Percentiles rank a stretch among this genome's conserved stretches.
Conservation (phyloP, 2,797 vertebrate species). For the Tokudaia muenninki region DNA sequence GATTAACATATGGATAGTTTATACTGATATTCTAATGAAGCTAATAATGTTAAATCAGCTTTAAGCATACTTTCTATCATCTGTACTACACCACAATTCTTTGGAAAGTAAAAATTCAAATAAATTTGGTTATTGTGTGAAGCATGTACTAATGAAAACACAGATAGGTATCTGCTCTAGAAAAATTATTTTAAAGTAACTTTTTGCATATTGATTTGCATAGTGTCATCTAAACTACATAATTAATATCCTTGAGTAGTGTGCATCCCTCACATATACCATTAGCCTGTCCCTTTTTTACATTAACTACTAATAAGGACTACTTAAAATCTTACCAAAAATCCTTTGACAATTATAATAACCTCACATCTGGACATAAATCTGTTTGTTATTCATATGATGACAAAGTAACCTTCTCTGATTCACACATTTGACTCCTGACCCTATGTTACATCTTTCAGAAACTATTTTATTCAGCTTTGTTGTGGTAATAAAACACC, state of each 20-base stretch:
- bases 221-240: background rate
- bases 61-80: constrained; percentile 61
- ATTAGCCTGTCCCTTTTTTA: background rate
- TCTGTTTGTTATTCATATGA: background rate
- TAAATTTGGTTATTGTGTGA: constrained; percentile 31
- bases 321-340: background rate
- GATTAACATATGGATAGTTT: constrained; percentile 85
- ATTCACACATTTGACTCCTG: background rate
- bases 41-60: constrained; percentile 78
- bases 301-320: background rate
- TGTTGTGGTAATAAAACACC: background rate
- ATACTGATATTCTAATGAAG: constrained; percentile 79
- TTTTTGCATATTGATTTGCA: background rate
- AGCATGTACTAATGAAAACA: background rate
- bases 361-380: background rate
- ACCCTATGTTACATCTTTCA: background rate
- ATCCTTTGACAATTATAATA: background rate
- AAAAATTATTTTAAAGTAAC: constrained; percentile 14
- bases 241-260: background rate
- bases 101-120: background rate
- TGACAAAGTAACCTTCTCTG: background rate
- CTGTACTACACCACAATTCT: background rate
- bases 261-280: background rate
- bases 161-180: background rate
- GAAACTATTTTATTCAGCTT: background rate